phyloP scores from a whole-genome alignment of 2,797 vertebrate species.

The Fistularia tabacaria region DNA sequence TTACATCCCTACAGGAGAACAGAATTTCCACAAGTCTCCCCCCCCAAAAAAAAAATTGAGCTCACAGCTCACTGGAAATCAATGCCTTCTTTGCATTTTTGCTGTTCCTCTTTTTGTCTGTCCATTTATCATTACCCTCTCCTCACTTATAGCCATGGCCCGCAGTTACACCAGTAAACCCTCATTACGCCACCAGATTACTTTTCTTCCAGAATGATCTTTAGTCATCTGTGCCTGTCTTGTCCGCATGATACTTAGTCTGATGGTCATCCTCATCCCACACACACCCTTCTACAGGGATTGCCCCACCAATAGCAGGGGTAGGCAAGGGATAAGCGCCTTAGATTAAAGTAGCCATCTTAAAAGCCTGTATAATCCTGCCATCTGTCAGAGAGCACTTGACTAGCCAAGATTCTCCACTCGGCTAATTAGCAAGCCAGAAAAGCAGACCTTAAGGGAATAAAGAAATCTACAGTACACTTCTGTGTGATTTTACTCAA shows the following conservation, averaged over 20 bases:
- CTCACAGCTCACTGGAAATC: no score
- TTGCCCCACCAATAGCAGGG: constrained; percentile 57
- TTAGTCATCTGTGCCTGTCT: constrained; percentile 34
- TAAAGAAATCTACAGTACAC: constrained; percentile 23
- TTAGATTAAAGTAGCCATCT: constrained; percentile 76
- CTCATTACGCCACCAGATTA: constrained; percentile 18
- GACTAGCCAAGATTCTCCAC: constrained; percentile 53
- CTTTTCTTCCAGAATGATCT: constrained; percentile 59
- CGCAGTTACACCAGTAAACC: no score
- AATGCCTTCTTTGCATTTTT: background rate
- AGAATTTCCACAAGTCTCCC: background rate
- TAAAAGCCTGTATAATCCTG: constrained; percentile 73
- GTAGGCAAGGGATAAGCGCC: constrained; percentile 68
- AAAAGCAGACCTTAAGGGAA: constrained; percentile 22
- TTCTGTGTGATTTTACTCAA: background rate
- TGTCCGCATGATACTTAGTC: constrained; percentile 17
- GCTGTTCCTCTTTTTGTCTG: background rate
- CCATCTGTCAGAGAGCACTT: constrained; percentile 83
- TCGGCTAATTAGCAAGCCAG: constrained; percentile 62
- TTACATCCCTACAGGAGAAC: background rate
- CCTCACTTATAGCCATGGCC: no score
- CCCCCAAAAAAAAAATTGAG: no score
- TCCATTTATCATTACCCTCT: no score
- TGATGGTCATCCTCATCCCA: constrained; percentile 38
- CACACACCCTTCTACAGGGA: constrained; percentile 41